Conservation (phyloP, 2,888 invertebrate species). For the Acanthosepion pharaonis region DNA sequence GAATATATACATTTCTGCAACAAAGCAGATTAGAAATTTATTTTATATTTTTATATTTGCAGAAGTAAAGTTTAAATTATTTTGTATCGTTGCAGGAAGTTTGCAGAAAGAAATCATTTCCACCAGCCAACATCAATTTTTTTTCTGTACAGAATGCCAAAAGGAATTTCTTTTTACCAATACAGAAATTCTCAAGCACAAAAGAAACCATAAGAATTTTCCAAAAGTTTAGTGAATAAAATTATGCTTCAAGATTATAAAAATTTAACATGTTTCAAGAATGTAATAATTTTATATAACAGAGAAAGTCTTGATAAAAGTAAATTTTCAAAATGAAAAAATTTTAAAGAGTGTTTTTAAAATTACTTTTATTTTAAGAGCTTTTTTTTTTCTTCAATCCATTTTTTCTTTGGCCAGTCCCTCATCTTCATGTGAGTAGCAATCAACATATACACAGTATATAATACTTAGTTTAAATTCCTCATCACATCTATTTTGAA, state of each 20-base stretch:
- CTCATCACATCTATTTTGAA: not conserved
- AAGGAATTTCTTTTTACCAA: constrained; percentile 83
- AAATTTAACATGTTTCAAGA: no score
- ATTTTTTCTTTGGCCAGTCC: not conserved
- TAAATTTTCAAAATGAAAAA: no score
- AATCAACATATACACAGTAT: not conserved
- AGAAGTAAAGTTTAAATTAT: not conserved
- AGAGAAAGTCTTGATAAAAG: not conserved
- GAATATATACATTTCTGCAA: not conserved
- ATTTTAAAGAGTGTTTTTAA: not conserved
- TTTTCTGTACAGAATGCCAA: constrained; percentile 83
- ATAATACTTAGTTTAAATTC: not conserved
- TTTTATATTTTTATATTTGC: not conserved
- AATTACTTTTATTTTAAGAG: not conserved
- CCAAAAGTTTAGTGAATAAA: not conserved
- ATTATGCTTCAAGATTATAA: no score
- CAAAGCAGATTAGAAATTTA: not conserved
- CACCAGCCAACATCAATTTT: not conserved
- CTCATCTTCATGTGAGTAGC: no score
- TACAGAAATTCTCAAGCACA: constrained; percentile 90
- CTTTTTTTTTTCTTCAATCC: not conserved
- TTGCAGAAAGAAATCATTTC: not conserved
- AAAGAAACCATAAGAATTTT: constrained; percentile 74
- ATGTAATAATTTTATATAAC: not conserved
- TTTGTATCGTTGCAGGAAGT: not conserved